Conservation (phyloP, 2,113 vertebrate species). For the Salvelinus alpinus region DNA sequence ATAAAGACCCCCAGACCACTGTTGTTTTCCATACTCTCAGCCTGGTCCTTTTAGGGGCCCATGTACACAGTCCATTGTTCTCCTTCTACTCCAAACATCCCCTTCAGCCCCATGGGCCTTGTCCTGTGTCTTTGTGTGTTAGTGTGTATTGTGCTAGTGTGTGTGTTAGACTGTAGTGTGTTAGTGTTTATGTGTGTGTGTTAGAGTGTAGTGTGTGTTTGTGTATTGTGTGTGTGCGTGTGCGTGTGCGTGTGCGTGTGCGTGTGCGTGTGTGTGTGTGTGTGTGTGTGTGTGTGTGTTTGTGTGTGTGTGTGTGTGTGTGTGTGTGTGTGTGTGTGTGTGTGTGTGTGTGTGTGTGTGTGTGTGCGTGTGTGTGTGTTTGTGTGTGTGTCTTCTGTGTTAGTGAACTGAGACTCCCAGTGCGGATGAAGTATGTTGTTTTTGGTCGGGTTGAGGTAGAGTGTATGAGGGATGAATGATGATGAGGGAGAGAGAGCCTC, state of each 20-base stretch:
- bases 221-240: neutral
- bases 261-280: neutral
- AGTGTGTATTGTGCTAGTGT: conserved; percentile 7
- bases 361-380: neutral
- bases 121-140: conserved; percentile 40
- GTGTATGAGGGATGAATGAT: neutral
- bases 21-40: neutral
- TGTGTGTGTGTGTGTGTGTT: neutral
- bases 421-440: neutral
- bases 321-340: neutral
- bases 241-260: neutral
- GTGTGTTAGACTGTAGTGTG: neutral
- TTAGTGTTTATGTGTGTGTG: neutral
- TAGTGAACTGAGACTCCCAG: neutral
- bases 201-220: neutral
- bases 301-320: neutral
- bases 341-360: neutral
- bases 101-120: conserved; percentile 25
- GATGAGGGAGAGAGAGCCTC: neutral
- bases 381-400: neutral
- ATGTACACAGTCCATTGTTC: conserved; percentile 51
- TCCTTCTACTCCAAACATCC: conserved; percentile 46
- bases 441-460: neutral
- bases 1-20: neutral
- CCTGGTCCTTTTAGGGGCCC: neutral